A percentile compares a stretch with the other conserved stretches of the same genome.
phyloP scores from a whole-genome alignment of 2,113 vertebrate species.

The Rutilus rutilus region DNA sequence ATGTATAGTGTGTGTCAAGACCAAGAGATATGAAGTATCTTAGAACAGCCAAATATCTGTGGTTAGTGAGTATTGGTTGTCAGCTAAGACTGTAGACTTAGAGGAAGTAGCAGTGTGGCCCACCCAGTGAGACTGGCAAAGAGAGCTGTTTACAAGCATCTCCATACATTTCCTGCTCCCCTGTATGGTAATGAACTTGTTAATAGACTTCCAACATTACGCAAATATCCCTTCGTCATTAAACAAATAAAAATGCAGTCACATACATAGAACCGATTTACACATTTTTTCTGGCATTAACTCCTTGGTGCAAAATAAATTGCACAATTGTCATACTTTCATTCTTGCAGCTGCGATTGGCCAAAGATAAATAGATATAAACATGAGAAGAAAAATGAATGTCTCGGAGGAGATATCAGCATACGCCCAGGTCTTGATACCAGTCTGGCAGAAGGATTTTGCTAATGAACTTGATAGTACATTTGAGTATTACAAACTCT shows the following conservation, averaged over 20 bases:
- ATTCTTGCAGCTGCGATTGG: neutral
- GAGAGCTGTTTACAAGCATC: conserved; percentile 70
- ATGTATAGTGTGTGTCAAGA: conserved; percentile 58
- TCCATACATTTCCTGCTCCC: conserved; percentile 61
- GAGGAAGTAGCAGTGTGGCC: conserved; percentile 70
- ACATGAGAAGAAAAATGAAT: neutral
- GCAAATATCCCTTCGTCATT: conserved; percentile 8
- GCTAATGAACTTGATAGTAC: neutral
- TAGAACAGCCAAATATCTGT: conserved; percentile 56
- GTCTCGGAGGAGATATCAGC: conserved; percentile 2
- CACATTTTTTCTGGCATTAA: neutral
- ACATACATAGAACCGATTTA: conserved; percentile 17
- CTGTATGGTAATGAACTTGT: conserved; percentile 54
- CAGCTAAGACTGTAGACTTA: conserved; percentile 45
- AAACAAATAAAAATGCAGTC: conserved; percentile 12
- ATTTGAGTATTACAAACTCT: neutral
- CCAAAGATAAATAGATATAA: neutral
- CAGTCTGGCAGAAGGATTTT: neutral
- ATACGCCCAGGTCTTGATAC: conserved; percentile 6
- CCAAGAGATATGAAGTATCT: conserved; percentile 59
- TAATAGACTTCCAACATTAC: conserved; percentile 49
- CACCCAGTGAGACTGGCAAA: conserved; percentile 71
- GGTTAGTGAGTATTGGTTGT: conserved; percentile 58
- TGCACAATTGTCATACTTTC: neutral
- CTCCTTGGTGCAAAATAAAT: conserved; percentile 19